Base-by-base conservation (phyloP, 2,888 invertebrate genomes). In the Ornithoptera priamus region DNA sequence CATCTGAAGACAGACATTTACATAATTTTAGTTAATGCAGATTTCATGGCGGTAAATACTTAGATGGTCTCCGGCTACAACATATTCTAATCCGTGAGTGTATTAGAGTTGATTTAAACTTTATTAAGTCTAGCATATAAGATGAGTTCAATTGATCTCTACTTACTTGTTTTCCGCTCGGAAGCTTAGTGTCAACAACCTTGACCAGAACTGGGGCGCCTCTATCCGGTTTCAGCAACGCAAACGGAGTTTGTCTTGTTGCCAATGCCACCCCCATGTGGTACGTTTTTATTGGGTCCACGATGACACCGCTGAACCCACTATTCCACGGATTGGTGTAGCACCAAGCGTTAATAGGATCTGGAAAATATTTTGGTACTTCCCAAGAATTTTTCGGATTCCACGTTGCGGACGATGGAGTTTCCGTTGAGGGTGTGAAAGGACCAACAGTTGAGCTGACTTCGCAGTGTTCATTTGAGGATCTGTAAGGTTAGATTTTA, bases 231-330 rank as follows among this genome's bases (percentile, higher is more conserved):
- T 95, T 94, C 65, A 96, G 85, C 64, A 96, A 86, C 0, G 96
- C 96, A 78, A 96, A 96, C 0, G 96, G 95, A 0, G 94, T 95
- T 81, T 95, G 95, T 61, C 94, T 94, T 3, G 94, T 93, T 8
- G 94, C 88, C 71, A 94, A 77, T 6, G 95, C 95, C 12, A 93
- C 93, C 65, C 94, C 94, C 95, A 96, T 95, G 6, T 95, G 95
- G 72, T 94, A 94, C 0, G 96, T 96, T 76, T 94, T 94, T 72
- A 96, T 96, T 53, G 94, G 94, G 73, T 95, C 95, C n/a, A 96
- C 95, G 1, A 95, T 86, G 24, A 96, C 94, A 1, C 95, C 94
- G 70, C 92, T 85, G 42, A 81, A 80, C 72, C 85, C 78, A 0
- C 80, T 72, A 46, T 78, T 76, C 80, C 81, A 84, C 18, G 80